Evolutionary conservation across 1,140 invertebrate species (phyloP).

Genomic region (Heliconius eleuchia): DNA sequence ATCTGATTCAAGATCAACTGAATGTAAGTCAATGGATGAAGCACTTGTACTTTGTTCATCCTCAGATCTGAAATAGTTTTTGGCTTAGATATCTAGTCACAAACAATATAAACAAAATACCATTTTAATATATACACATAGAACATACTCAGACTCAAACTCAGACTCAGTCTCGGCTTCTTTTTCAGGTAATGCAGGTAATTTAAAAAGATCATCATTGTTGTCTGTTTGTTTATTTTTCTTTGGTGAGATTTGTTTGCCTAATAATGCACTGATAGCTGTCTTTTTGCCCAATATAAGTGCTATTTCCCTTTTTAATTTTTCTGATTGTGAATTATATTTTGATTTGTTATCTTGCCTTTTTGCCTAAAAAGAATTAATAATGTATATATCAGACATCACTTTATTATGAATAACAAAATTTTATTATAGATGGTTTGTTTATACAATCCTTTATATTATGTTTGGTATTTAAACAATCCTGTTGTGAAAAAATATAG

Average conservation of each 20-base stretch:
- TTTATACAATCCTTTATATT: background rate
- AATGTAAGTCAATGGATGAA: conserved; percentile 86
- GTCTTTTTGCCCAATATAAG: conserved; percentile 83
- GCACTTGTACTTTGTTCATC: conserved; percentile 70
- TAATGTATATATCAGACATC: background rate
- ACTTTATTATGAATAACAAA: background rate
- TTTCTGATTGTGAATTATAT: conserved; percentile 87
- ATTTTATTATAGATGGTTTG: background rate
- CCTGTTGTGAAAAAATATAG: background rate
- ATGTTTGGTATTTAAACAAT: background rate
- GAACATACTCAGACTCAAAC: conserved; percentile 46
- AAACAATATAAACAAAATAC: background rate
- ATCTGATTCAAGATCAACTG: conserved; percentile 88
- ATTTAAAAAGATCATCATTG: conserved; percentile 87
- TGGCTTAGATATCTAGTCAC: conserved; percentile 5
- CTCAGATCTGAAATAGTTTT: conserved; percentile 59
- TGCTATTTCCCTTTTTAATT: conserved; percentile 87
- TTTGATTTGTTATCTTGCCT: conserved; percentile 89
- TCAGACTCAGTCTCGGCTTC: conserved; percentile 72
- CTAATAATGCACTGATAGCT: conserved; percentile 83
- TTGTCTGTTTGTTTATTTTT: conserved; percentile 55
- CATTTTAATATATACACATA: conserved; percentile 15
- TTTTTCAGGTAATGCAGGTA: conserved; percentile 84
- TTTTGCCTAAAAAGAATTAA: conserved; percentile 83
- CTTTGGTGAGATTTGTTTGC: conserved; percentile 81